phyloP scores from a whole-genome alignment of 2,797 vertebrate genomes.

The Bucorvus abyssinicus region DNA sequence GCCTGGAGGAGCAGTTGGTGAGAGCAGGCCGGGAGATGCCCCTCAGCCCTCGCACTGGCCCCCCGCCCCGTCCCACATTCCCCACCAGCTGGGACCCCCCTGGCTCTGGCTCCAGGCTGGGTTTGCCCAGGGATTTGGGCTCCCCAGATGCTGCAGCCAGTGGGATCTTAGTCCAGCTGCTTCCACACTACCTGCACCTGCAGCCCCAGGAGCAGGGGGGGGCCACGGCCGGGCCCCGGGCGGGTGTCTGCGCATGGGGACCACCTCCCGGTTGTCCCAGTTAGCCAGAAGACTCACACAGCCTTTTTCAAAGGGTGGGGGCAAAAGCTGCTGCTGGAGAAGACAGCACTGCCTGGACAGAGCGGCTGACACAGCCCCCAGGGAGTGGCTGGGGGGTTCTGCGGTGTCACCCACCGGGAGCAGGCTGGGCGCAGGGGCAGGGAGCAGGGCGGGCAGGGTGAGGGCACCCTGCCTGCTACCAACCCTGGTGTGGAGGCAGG shows the following conservation, averaged over 20 bases:
- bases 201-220: not conserved
- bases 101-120: not conserved
- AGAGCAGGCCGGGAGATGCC: not conserved
- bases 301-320: not conserved
- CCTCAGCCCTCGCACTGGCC: not conserved
- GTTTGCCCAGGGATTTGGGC: not conserved
- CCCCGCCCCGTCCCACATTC: not conserved
- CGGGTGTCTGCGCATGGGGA: not conserved
- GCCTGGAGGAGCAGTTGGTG: rapidly evolving
- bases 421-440: not conserved
- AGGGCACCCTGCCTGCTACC: not conserved
- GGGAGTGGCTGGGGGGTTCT: rapidly evolving
- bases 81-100: not conserved
- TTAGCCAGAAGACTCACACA: not conserved
- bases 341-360: not conserved
- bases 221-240: not conserved
- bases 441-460: not conserved
- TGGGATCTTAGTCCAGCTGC: not conserved
- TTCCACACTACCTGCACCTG: not conserved
- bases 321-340: not conserved
- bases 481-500: not conserved
- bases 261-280: rapidly evolving
- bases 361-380: rapidly evolving
- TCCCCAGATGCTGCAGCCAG: not conserved
- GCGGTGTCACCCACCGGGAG: not conserved